These are phyloP conservation scores for Chaetodon trifasciatus DNA, from an alignment of 2,797 vertebrate genomes.

Conservation along the genomic window DNA sequence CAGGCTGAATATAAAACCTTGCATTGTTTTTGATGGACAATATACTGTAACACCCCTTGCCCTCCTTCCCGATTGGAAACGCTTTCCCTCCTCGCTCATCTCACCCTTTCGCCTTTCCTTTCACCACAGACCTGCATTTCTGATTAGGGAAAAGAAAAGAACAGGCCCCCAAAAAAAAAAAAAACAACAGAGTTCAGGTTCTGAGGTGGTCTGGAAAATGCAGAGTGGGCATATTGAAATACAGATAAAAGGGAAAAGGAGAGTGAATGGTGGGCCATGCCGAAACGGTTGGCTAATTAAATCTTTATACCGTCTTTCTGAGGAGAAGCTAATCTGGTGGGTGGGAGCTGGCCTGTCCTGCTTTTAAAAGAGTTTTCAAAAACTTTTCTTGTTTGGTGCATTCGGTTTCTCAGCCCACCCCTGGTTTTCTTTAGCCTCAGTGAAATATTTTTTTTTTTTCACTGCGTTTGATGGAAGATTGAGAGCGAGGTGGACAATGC, in stretches of 20 bases:
- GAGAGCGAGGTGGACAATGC: conserved; percentile 72
- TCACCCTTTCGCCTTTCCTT: conserved; percentile 46
- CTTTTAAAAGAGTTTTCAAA: conserved; percentile 68
- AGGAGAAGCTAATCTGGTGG: conserved; percentile 75
- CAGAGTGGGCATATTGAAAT: conserved; percentile 83
- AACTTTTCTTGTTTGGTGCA: conserved; percentile 70
- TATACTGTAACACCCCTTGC: conserved; percentile 58
- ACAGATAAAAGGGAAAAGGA: conserved; percentile 78
- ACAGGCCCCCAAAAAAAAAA: conserved; percentile 45
- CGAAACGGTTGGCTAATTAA: conserved; percentile 81
- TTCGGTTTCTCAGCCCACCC: conserved; percentile 69
- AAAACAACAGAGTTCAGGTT: conserved; percentile 58
- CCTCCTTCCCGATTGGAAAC: conserved; percentile 32
- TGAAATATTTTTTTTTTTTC: conserved; percentile 37
- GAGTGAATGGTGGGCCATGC: conserved; percentile 65
- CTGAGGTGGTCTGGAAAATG: conserved; percentile 83
- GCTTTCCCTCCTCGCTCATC: conserved; percentile 45
- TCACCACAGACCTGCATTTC: conserved; percentile 61
- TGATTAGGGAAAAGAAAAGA: conserved; percentile 62
- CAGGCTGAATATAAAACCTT: conserved; percentile 51
- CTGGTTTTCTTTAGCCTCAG: conserved; percentile 57
- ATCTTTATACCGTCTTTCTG: conserved; percentile 80
- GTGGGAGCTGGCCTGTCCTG: conserved; percentile 68
- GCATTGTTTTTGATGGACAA: conserved; percentile 66
- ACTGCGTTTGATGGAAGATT: conserved; percentile 67